A percentile compares a stretch with the other conserved stretches of the same genome.
Conservation (phyloP, 2,113 vertebrate species). For the Pseudois nayaur region DNA sequence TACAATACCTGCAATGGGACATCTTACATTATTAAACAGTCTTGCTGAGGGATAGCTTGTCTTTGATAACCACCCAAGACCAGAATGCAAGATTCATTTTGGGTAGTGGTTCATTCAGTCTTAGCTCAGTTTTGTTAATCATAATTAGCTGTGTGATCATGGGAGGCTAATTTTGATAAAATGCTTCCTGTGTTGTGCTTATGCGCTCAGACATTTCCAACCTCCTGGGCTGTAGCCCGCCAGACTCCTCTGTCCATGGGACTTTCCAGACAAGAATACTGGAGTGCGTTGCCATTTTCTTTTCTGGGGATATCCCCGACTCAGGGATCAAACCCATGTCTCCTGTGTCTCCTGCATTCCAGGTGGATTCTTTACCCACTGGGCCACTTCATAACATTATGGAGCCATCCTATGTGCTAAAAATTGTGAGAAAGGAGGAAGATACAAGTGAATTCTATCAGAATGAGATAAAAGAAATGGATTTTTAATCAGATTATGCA, state of each 20-base stretch:
- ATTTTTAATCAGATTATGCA: neutral
- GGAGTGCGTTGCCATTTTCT: rapidly evolving
- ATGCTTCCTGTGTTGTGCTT: neutral
- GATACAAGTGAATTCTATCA: neutral
- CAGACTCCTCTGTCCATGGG: neutral
- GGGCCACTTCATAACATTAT: neutral
- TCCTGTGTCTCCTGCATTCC: neutral
- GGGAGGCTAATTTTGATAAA: neutral
- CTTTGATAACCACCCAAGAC: neutral
- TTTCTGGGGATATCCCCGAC: neutral
- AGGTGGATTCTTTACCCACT: neutral
- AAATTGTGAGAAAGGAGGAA: neutral
- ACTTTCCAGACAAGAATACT: neutral
- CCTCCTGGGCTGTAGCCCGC: neutral
- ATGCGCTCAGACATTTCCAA: neutral
- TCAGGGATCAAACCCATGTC: neutral
- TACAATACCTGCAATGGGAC: neutral
- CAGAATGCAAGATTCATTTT: neutral
- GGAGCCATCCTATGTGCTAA: neutral
- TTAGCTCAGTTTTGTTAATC: neutral
- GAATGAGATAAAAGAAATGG: neutral
- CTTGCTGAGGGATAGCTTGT: neutral
- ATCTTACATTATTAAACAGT: neutral
- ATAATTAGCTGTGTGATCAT: neutral
- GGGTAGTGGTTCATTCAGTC: neutral